Base-by-base conservation (phyloP, 2,888 invertebrate genomes). In the Lottia gigantea region DNA sequence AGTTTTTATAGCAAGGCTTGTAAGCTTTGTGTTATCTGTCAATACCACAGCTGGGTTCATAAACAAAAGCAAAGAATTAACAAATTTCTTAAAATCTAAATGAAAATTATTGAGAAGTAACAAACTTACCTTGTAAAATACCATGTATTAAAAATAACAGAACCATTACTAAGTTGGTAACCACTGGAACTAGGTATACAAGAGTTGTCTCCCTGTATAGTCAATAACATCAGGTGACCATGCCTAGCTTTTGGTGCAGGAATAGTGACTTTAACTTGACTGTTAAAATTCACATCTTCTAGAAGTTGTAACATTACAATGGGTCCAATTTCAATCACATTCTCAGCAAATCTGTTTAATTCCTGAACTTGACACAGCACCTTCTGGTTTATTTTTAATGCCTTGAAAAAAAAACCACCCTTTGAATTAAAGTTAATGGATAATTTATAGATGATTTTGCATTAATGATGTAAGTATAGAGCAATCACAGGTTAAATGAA, bases 181-280 rank as follows among this genome's bases (percentile, higher is more conserved):
- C 79, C 82, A 61, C 80, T 80, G 8, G 81, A 74, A 46, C 81
- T 82, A 0, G 86, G 86, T 1, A 80, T 72, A 72, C 86, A 86
- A 1, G 84, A 81, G 81, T 84, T 83, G 71, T 87, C 86, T n/a
- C 80, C 81, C 74, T 77, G 78, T 71, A 85, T 80, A 8, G 86
- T 83, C 62, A 87, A 72, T n/a, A 86, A 69, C 67, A 80, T 77
- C 23, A 87, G 76, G 62, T 82, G 81, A 40, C 85, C 84, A 23
- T 80, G 76, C 16, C 74, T 71, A 71, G 75, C 74, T 75, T 74
- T 67, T 70, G 86, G 84, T 4, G 83, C 80, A 16, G 86, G 87
- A 47, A 87, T 79, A 15, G 86, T 86, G 40, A 87, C 70, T 15
- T 83, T 83, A 26, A 83, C 82, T 19, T 76, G 77, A 69, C 77